Conservation (phyloP, 2,113 vertebrate species). For the Albula goreensis region DNA sequence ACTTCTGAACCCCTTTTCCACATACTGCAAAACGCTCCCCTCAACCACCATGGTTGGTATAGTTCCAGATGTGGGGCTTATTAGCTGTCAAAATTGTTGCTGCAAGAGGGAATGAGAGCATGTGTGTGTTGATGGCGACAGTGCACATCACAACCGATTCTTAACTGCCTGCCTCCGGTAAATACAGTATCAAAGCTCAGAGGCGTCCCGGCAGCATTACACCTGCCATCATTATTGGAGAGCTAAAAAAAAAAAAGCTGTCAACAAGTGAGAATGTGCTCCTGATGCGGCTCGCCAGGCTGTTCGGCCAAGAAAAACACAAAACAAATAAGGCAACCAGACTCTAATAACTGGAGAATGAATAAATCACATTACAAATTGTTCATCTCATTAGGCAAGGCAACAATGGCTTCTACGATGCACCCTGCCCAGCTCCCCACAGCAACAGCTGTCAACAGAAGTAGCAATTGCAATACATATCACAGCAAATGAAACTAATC, state of each 20-base stretch:
- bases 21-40: constrained; percentile 32
- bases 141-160: constrained; percentile 42
- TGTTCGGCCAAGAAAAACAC: constrained; percentile 14
- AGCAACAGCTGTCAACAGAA: constrained; percentile 50
- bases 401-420: not conserved
- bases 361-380: constrained; percentile 57
- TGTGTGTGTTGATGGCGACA: constrained; percentile 29
- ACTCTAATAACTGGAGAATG: constrained; percentile 44
- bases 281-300: constrained; percentile 40
- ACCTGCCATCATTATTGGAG: constrained; percentile 46
- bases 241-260: constrained; percentile 49
- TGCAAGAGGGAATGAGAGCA: constrained; percentile 39
- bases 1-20: constrained; percentile 41
- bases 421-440: not conserved
- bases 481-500: constrained; percentile 64
- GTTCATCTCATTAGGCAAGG: constrained; percentile 46
- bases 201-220: constrained; percentile 40
- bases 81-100: constrained; percentile 45
- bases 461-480: constrained; percentile 40
- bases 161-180: constrained; percentile 53
- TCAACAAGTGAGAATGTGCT: constrained; percentile 31
- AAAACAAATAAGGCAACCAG: constrained; percentile 35
- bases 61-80: not conserved
- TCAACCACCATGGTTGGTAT: too few relatives aligned
- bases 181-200: constrained; percentile 55